Evolutionary conservation across 1,140 invertebrate species (phyloP).

Genomic region (Brachionus paranguensis): DNA sequence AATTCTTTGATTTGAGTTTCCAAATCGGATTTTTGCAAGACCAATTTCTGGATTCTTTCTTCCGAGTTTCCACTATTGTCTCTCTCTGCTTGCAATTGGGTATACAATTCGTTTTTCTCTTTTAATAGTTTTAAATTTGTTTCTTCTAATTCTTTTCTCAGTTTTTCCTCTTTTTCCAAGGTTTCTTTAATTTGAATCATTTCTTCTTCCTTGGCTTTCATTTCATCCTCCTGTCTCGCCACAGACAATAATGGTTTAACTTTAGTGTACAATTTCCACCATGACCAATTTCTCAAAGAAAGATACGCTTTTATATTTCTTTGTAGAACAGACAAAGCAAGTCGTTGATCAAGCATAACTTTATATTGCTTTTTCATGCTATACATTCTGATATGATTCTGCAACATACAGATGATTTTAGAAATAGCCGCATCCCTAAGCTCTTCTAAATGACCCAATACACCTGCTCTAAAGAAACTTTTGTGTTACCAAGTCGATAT

Average conservation of each 20-base stretch:
- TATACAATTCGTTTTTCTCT: constrained; percentile 83
- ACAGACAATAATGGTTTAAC: constrained; percentile 98
- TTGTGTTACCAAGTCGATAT: constrained; percentile 90
- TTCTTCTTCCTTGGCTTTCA: constrained; percentile 93
- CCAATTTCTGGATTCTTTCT: constrained; percentile 83
- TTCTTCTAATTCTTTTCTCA: constrained; percentile 89
- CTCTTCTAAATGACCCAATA: constrained; percentile 99
- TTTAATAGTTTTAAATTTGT: constrained; percentile 73
- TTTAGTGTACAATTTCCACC: constrained; percentile 98
- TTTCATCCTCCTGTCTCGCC: constrained; percentile 94
- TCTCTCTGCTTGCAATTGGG: constrained; percentile 81
- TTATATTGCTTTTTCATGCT: constrained; percentile 86
- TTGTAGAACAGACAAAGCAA: constrained; percentile 93
- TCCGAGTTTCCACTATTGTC: constrained; percentile 67
- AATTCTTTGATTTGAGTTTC: constrained; percentile 93
- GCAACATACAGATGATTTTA: constrained; percentile 97
- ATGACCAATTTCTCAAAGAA: constrained; percentile 94
- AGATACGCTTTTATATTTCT: constrained; percentile 97
- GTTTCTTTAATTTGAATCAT: constrained; percentile 85
- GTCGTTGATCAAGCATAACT: constrained; percentile 92
- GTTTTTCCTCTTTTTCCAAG: constrained; percentile 85
- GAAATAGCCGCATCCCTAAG: constrained; percentile 95
- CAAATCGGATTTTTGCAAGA: constrained; percentile 90
- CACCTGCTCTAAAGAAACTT: constrained; percentile 99
- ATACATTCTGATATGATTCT: constrained; percentile 80